phyloP scores from a whole-genome alignment of 2,797 vertebrate species.

The Vultur gryphus region DNA sequence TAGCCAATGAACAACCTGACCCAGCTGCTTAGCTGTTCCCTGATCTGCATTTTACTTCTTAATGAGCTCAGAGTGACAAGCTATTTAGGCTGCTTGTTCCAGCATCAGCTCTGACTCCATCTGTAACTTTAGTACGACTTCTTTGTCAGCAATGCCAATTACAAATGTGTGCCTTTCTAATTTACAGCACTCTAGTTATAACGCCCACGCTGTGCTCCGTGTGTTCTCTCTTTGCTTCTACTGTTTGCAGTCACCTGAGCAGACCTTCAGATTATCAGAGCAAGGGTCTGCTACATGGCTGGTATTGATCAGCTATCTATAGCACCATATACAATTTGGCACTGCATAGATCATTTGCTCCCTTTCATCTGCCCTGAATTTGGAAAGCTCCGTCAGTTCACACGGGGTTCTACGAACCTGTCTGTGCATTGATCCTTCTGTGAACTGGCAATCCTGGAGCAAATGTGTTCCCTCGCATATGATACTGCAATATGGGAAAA shows the following conservation, averaged over 20 bases:
- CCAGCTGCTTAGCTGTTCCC: constrained; percentile 75
- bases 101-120: constrained; percentile 77
- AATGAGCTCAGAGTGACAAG: constrained; percentile 76
- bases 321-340: constrained; percentile 39
- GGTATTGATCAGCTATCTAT: constrained; percentile 52
- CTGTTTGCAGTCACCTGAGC: constrained; percentile 60
- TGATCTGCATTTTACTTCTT: constrained; percentile 77
- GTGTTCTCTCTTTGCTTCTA: constrained; percentile 63
- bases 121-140: constrained; percentile 75
- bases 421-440: constrained; percentile 57
- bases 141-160: constrained; percentile 76
- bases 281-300: constrained; percentile 52
- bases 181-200: constrained; percentile 68
- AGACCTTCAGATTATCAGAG: constrained; percentile 52
- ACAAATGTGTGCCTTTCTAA: constrained; percentile 74
- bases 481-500: constrained; percentile 60
- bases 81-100: constrained; percentile 75
- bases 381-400: constrained; percentile 46
- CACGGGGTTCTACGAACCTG: constrained; percentile 39
- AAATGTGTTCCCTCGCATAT: constrained; percentile 64
- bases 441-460: constrained; percentile 58
- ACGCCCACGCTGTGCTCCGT: constrained; percentile 66
- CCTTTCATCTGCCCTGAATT: constrained; percentile 52
- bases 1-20: constrained; percentile 77
- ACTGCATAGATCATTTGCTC: constrained; percentile 14